These are phyloP conservation scores for Alviniconcha strummeri DNA, from an alignment of 2,888 invertebrate species.

Conservation along the genomic window DNA sequence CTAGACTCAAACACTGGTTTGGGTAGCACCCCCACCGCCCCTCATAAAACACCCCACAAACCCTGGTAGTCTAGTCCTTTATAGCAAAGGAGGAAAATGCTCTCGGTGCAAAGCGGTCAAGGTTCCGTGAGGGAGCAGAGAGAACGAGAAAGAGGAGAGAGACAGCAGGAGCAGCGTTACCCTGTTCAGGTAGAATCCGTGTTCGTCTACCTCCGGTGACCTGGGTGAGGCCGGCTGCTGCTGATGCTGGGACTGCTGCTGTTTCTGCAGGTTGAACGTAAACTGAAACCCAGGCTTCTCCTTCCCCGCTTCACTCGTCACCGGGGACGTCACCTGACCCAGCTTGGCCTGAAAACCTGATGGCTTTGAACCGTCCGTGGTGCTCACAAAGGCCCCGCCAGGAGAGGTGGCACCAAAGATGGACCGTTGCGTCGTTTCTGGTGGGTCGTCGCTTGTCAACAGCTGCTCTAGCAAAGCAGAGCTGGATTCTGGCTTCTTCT, in stretches of 20 bases:
- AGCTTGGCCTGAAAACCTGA: slow-evolving; percentile 26
- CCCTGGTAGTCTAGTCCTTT: too few species aligned
- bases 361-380: slow-evolving; percentile 6
- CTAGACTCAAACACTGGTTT: too few species aligned
- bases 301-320: not conserved
- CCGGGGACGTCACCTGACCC: slow-evolving; percentile 32
- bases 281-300: slow-evolving; percentile 47
- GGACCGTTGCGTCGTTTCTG: not conserved
- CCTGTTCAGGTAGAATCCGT: slow-evolving; percentile 64
- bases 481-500: not conserved
- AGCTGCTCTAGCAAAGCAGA: slow-evolving; percentile 36
- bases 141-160: not conserved
- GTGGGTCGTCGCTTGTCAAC: slow-evolving; percentile 33
- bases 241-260: slow-evolving; percentile 18
- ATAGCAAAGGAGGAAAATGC: too few species aligned
- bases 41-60: too few species aligned
- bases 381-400: not conserved
- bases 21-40: too few species aligned
- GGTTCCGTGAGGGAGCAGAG: not conserved
- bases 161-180: not conserved
- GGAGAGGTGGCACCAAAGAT: not conserved
- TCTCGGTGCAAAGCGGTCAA: too few species aligned
- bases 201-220: slow-evolving; percentile 56
- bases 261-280: slow-evolving; percentile 47
- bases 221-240: slow-evolving; percentile 34